Conservation (phyloP, 1,140 invertebrate species). For the Papilio glaucus region DNA sequence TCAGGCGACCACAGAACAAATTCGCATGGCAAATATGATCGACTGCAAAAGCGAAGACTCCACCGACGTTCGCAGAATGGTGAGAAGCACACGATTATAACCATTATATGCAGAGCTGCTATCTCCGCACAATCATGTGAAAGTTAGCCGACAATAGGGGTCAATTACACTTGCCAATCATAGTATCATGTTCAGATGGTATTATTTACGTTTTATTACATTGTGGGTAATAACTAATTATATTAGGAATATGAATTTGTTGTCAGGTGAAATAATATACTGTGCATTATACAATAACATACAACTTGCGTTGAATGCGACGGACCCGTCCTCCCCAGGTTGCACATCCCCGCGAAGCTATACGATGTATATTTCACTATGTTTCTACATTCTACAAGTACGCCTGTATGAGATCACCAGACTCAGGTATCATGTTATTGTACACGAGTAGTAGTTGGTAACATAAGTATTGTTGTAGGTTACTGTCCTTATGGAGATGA, state of each 20-base stretch:
- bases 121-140: conserved; percentile 6
- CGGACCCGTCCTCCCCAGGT: too few relatives aligned
- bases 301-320: too few relatives aligned
- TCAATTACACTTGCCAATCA: background rate
- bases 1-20: conserved; percentile 78
- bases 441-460: background rate
- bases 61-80: conserved; percentile 75
- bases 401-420: background rate
- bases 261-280: too few relatives aligned
- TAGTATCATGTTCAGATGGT: background rate
- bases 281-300: too few relatives aligned
- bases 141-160: conserved; percentile 16
- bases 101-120: background rate
- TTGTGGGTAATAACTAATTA: too few relatives aligned
- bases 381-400: too few relatives aligned
- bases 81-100: conserved; percentile 46
- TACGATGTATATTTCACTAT: too few relatives aligned
- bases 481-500: conserved; percentile 91
- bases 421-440: background rate
- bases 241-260: too few relatives aligned
- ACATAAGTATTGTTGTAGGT: conserved; percentile 79
- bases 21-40: conserved; percentile 79
- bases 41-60: conserved; percentile 75
- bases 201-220: too few relatives aligned
- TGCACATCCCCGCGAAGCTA: too few relatives aligned